Evolutionary conservation across 2,797 vertebrate genomes (phyloP), one percentile per base, ranked within the genome.

Genomic region (Sardinella longiceps): DNA sequence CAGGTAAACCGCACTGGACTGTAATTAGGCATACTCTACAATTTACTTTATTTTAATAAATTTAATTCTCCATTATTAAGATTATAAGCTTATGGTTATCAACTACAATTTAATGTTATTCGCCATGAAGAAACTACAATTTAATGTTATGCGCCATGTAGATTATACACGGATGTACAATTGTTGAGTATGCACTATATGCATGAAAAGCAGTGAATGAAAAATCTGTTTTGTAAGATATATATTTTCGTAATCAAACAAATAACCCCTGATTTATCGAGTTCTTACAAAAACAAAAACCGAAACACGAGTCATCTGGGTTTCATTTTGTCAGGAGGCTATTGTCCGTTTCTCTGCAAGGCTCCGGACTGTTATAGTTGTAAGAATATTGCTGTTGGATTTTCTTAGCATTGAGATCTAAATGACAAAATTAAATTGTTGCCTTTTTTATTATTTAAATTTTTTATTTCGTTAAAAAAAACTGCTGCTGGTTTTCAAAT

Each of bases 1-100:
- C 98, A 39, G 98, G 98, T 99, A 74, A 89, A 90, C 88, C 77
- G 23, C 63, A 2, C 10, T 3, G 3, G 12, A 30, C 2, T 28
- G 14, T n/a, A 2, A 12, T 63, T 63, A 5, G 25, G 30, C 28
- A 28, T 28, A 4, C 60, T 11, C 23, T 63, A 10, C 5, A n/a
- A 58, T 1, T 58, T n/a, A 58, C 1, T 58, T 15, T n/a, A 58
- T 20, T 20, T 4, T 15, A 10, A n/a, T n/a, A n/a, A n/a, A n/a
- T n/a, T n/a, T n/a, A n/a, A n/a, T n/a, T n/a, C n/a, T n/a, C n/a
- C n/a, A 15, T 58, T 1, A n/a, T 20, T 20, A n/a, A 58, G n/a
- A 20, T 58, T 5, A 58, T 15, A 56, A 3, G 20, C n/a, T n/a
- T n/a, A n/a, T n/a, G n/a, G n/a, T n/a, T n/a, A n/a, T n/a, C n/a